Conservation (phyloP, 37 sponge, comb jelly and placozoan species). For the Beroe ovata region DNA sequence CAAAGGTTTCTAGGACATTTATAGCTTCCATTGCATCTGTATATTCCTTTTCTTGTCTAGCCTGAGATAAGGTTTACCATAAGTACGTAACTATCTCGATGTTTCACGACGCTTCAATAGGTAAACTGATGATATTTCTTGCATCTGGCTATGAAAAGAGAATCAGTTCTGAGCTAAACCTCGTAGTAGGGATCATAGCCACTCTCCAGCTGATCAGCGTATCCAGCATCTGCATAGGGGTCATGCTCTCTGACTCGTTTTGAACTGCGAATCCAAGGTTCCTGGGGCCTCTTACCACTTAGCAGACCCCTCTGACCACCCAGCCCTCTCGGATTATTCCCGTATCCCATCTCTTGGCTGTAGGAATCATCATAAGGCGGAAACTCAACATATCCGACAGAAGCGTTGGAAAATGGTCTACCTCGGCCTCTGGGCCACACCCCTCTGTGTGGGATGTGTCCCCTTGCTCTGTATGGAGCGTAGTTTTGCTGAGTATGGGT, state of each 20-base stretch:
- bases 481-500: no score
- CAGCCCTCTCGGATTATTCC: no score
- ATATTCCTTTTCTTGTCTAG: background rate
- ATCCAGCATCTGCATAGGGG: slow-evolving; percentile 14
- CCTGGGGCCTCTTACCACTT: background rate
- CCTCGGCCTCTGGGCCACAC: no score
- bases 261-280: background rate
- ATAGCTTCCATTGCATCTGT: slow-evolving; percentile 16
- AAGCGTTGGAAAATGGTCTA: no score
- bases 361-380: background rate
- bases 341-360: no score
- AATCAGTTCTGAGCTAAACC: no score
- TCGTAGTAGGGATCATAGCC: background rate
- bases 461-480: no score
- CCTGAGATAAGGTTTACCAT: slow-evolving; percentile 9
- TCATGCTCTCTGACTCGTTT: background rate
- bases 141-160: no score
- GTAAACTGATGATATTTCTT: no score
- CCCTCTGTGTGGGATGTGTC: no score
- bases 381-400: background rate
- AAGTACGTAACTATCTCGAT: no score
- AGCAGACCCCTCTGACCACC: background rate
- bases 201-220: background rate
- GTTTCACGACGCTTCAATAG: no score
- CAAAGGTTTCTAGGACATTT: background rate